A percentile compares a stretch with the other conserved stretches of the same genome.
phyloP scores from a whole-genome alignment of 2,113 vertebrate genomes.

The Sapajus apella region DNA sequence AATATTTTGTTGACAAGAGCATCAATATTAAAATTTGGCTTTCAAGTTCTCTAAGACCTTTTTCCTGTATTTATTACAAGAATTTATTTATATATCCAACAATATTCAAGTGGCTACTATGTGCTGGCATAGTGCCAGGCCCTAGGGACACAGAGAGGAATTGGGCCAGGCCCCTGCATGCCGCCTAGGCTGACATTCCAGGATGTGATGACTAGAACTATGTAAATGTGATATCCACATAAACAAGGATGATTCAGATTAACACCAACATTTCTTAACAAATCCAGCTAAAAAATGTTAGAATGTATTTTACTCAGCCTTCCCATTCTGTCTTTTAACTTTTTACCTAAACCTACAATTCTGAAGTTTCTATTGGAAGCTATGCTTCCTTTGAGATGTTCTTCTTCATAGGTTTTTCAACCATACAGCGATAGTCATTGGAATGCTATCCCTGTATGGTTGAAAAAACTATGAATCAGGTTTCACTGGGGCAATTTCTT shows the following conservation, averaged over 20 bases:
- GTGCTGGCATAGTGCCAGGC: neutral
- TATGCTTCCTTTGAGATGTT: neutral
- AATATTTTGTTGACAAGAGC: neutral
- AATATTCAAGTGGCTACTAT: neutral
- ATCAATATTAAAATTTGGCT: neutral
- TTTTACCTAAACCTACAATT: neutral
- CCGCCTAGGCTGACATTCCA: neutral
- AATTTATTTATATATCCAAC: neutral
- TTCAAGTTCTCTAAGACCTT: neutral
- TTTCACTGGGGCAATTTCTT: neutral
- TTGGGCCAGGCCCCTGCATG: accelerated
- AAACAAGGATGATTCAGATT: neutral
- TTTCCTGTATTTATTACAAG: neutral
- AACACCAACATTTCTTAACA: neutral
- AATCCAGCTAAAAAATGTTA: neutral
- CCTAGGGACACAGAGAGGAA: neutral
- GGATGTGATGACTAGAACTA: neutral
- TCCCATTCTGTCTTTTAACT: neutral
- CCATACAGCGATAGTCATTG: too few relatives aligned
- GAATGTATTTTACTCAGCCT: neutral
- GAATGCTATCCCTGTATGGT: too few relatives aligned
- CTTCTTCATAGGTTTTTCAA: neutral
- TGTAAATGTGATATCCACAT: neutral
- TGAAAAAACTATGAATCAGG: neutral
- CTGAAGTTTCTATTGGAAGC: neutral